Evolutionary conservation across 2,797 vertebrate species (phyloP), one percentile per base, ranked within the genome.

Genomic region (Austrolebias charrua): DNA sequence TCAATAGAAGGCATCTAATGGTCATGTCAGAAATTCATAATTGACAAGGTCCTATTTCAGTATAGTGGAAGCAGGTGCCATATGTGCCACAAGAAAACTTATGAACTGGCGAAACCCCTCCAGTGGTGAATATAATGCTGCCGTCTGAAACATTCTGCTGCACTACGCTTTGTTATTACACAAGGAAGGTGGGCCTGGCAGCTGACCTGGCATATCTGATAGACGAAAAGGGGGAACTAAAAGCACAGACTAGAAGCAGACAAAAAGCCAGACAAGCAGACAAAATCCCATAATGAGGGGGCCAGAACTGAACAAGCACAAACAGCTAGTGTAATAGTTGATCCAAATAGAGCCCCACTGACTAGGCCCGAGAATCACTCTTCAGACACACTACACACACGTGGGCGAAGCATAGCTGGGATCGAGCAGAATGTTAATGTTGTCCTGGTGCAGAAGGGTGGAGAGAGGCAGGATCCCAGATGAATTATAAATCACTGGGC

Each of bases 401-500:
- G 68, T 75, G 84, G 82, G 78, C 83, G 84, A 81, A 85, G 86
- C 61, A 76, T 83, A 85, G 82, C 79, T 78, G 76, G 83, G 88
- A 87, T 87, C 81, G 88, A 89, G 89, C 85, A 86, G 90, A 91
- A 91, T 91, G 86, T 84, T 90, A 90, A 90, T 90, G 85, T 76
- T 85, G 88, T 82, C 84, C 86, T 90, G 84, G 87, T 89, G 89
- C 88, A 89, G 86, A 89, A 80, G 82, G 78, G 81, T 83, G 81
- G 83, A 83, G 86, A 84, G 78, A 87, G 75, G 83, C 83, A 87
- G 88, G 83, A 91, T 91, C 85, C 89, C 83, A 86, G 88, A 91
- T 93, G 87, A 93, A 93, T 93, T 91, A 93, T 93, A 93, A 88
- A 93, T 93, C 85, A 92, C 77, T 89, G 86, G 90, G 86, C 85